Conservation (phyloP, 2,113 vertebrate species). For the Taurulus bubalis region DNA sequence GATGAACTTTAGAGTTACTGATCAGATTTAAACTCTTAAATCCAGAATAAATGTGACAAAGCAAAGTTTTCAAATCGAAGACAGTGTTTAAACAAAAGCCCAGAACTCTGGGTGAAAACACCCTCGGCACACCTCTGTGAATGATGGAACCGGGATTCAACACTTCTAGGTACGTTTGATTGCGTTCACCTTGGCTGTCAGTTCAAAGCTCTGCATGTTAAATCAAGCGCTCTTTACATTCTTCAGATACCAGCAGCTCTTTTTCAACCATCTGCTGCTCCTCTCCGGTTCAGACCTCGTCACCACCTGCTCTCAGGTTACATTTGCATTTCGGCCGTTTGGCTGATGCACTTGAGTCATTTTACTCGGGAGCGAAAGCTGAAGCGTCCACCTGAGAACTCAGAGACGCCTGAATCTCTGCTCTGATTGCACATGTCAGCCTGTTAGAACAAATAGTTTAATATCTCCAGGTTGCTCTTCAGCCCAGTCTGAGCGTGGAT, state of each 20-base stretch:
- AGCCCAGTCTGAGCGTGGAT: background rate
- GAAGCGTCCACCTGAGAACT: background rate
- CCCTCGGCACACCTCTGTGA: background rate
- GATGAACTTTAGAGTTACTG: background rate
- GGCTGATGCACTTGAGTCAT: background rate
- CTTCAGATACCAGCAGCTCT: constrained; percentile 47
- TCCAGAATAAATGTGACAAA: background rate
- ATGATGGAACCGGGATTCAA: background rate
- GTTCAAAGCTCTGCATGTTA: constrained; percentile 51
- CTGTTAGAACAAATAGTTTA: background rate
- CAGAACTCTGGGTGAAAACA: no score
- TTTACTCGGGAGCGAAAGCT: background rate
- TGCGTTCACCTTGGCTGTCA: constrained; percentile 22
- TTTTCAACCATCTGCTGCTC: constrained; percentile 27
- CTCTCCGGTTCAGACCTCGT: background rate
- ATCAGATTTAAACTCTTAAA: constrained; percentile 1
- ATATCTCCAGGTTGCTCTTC: background rate
- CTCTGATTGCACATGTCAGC: background rate
- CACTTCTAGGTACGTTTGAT: constrained; percentile 15
- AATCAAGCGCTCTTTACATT: constrained; percentile 65
- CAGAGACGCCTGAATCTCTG: background rate
- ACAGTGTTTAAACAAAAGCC: no score
- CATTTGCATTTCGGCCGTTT: background rate
- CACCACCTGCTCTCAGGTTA: constrained; percentile 35
- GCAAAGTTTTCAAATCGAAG: background rate